Base-by-base conservation (phyloP, 1,140 invertebrate genomes). In the Drosophila murphyi region DNA sequence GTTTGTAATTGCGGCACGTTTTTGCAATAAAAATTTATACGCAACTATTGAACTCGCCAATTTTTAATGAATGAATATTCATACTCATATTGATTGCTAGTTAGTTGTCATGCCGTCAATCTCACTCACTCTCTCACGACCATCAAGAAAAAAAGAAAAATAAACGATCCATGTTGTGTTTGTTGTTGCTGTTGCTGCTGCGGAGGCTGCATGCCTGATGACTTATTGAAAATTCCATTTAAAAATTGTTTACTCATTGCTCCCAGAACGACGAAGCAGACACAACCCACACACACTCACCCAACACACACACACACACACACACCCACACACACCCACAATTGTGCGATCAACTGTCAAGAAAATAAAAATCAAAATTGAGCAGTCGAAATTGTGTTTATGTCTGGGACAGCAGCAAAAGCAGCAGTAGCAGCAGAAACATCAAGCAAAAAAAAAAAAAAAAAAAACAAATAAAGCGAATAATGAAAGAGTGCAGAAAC, bases 171-270 rank as follows among this genome's bases (percentile, higher is more conserved):
- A 67, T 78, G 20, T 20, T 20, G 20, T 20, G 0, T 0, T 20
- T 20, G 20, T 20, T 20, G 20, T 20, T 20, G 20, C 0, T 67
- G 57, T 50, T 37, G 59, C 54, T 35, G 56, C 5, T 39, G 64
- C 12, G 35, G 63, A 64, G 51, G 39, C 61, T 51, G 57, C 20
- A 39, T 80, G 71, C 48, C 77, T 76, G 88, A 91, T 91, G 88
- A 91, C 88, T 91, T 91, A 91, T 89, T 91, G 81, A 91, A 88
- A 85, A 91, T 91, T 91, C 88, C 89, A 91, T 91, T 91, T 85
- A 91, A 91, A 91, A 85, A 73, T 81, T 91, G 88, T 91, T 91
- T 91, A 91, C 88, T 91, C 88, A 91, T 79, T 90, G 88, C 78
- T 45, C 48, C 39, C 72, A 82, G 68, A 87, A 60, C 80, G 71